Evolutionary conservation across 1,140 invertebrate species (phyloP), one percentile per base, ranked within the genome.

Genomic region (Cotesia chilonis): DNA sequence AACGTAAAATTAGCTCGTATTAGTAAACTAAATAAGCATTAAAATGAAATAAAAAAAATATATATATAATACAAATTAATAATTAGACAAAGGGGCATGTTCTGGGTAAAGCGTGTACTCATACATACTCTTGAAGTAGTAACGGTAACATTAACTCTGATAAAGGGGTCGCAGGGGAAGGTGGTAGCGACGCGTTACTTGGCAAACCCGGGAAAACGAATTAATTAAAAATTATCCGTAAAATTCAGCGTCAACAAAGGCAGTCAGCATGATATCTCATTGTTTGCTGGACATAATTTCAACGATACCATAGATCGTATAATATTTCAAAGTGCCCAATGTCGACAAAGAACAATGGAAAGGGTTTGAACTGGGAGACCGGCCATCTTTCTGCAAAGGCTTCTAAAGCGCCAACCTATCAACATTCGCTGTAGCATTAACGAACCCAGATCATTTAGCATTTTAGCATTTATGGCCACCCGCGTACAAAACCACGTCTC

Each of bases 251-350:
- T 75, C 75, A 65, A 78, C 76, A 74, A 78, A 78, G 73, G 70
- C 70, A 59, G 36, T 47, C 57, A 57, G 73, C 63, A 73, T 75
- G 73, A 77, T 77, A 77, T 77, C 76, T 77, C 76, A 77, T 77
- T 77, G 76, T 77, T 77, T 72, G 74, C 76, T 65, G 76, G 76
- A 78, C 74, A 75, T 76, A 72, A 75, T 70, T 65, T 65, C 75
- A 61, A 57, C 81, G 81, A 82, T 82, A 82, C 78, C 74, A 69
- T 73, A 76, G 70, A 54, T 73, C 61, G 71, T 73, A 82, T 81
- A 80, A 84, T 84, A 84, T 84, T 84, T 83, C 81, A 83, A 83
- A 83, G 79, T 82, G 78, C 72, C 75, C 66, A 61, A 68, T 57
- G 66, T 63, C 47, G 68, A 70, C 68, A 52, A 74, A 70, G 63